Conservation (phyloP, 30 jellyfish, hydroid and myxozoan species). For the Hydractinia echinata region DNA sequence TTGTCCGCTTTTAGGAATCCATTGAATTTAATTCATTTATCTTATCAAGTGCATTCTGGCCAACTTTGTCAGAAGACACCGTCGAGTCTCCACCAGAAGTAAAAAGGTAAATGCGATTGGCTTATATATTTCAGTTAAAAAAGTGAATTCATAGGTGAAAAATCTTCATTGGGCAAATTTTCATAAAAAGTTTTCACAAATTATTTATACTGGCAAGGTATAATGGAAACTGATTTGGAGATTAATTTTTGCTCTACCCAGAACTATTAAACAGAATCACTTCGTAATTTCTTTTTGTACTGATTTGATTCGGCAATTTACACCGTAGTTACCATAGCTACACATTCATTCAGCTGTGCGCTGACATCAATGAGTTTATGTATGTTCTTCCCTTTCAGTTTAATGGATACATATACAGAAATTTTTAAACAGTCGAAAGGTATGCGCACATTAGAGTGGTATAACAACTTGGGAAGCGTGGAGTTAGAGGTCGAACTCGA, state of each 20-base stretch:
- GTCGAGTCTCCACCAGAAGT: slow-evolving; percentile 49
- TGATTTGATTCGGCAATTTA: too few relatives aligned
- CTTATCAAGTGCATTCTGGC: slow-evolving; percentile 89
- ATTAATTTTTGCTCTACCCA: too few relatives aligned
- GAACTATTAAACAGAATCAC: too few relatives aligned
- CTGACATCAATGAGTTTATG: too few relatives aligned
- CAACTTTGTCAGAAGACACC: slow-evolving; percentile 67
- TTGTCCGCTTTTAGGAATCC: not conserved
- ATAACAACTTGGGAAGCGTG: slow-evolving; percentile 82
- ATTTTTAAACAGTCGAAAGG: slow-evolving; percentile 82
- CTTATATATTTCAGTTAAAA: not conserved
- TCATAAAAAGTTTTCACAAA: too few relatives aligned
- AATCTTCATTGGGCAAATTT: too few relatives aligned
- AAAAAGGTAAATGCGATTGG: not conserved
- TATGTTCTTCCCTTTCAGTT: slow-evolving; percentile 22
- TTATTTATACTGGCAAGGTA: too few relatives aligned
- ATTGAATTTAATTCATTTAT: slow-evolving; percentile 78
- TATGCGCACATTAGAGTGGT: slow-evolving; percentile 94
- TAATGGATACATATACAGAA: slow-evolving; percentile 60
- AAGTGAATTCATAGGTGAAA: not conserved
- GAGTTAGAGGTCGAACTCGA: slow-evolving; percentile 86
- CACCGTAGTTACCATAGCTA: too few relatives aligned
- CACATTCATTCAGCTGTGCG: too few relatives aligned
- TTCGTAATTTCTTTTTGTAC: too few relatives aligned
- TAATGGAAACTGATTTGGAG: too few relatives aligned